phyloP scores from a whole-genome alignment of 2,797 vertebrate genomes.

The Tokudaia tokunoshimensis region DNA sequence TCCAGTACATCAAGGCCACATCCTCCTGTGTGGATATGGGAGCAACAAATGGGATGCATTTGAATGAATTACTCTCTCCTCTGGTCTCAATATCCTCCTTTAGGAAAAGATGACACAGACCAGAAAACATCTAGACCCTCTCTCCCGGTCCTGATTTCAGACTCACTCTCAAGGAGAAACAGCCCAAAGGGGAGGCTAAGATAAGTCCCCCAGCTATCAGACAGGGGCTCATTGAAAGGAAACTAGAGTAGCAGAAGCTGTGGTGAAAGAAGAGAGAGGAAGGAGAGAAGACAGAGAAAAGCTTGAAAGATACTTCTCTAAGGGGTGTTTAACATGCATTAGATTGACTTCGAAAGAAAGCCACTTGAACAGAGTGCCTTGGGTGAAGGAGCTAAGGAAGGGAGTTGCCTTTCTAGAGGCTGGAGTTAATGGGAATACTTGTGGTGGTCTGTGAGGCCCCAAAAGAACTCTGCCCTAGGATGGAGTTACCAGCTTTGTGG shows the following conservation, averaged over 20 bases:
- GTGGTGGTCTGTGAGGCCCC: background rate
- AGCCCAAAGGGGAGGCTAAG: background rate
- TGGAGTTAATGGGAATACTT: background rate
- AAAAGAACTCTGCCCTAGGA: background rate
- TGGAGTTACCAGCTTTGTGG: background rate
- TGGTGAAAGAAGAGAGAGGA: background rate
- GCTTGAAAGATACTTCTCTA: background rate
- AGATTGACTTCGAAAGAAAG: background rate
- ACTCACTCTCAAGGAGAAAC: background rate
- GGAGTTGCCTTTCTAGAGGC: background rate
- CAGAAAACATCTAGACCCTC: background rate
- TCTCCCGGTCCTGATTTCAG: background rate
- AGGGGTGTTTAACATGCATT: background rate
- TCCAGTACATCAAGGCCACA: background rate
- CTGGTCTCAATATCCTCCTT: background rate
- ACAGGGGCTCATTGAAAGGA: fast-evolving
- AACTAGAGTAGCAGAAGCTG: fast-evolving
- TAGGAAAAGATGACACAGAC: background rate
- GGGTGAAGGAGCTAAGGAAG: background rate
- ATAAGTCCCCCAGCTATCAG: background rate
- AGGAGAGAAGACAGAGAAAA: background rate
- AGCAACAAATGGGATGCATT: fast-evolving
- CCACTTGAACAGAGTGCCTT: background rate
- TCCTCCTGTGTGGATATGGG: background rate
- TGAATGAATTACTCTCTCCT: background rate